Conservation (phyloP, 2,888 invertebrate species). For the Operophtera brumata region DNA sequence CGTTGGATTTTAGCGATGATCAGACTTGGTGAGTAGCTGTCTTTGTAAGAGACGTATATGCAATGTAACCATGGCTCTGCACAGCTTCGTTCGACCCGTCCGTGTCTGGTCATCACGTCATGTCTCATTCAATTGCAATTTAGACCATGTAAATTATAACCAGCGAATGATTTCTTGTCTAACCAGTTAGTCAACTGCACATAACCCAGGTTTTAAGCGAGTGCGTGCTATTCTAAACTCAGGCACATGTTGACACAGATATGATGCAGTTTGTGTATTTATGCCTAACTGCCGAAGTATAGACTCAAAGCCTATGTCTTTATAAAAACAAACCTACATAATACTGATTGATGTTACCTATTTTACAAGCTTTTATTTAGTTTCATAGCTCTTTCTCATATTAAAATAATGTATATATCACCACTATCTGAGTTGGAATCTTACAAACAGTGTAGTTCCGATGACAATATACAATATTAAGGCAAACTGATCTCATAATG, state of each 20-base stretch:
- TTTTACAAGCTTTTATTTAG: too few relatives aligned
- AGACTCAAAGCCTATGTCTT: not conserved
- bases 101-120: slow-evolving; percentile 44
- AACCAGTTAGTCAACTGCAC: slow-evolving; percentile 32
- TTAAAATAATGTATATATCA: not conserved
- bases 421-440: not conserved
- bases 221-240: slow-evolving; percentile 22
- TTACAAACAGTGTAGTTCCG: too few relatives aligned
- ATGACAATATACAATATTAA: too few relatives aligned
- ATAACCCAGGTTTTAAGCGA: slow-evolving; percentile 10
- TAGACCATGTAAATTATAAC: slow-evolving; percentile 34
- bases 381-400: not conserved
- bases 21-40: slow-evolving; percentile 79
- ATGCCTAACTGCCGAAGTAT: not conserved
- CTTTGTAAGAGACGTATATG: slow-evolving; percentile 9
- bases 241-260: slow-evolving; percentile 25
- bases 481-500: too few relatives aligned
- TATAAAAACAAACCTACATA: not conserved
- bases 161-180: slow-evolving; percentile 38
- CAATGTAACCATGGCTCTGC: slow-evolving; percentile 23
- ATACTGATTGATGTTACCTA: too few relatives aligned
- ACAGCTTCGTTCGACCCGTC: slow-evolving; percentile 31
- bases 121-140: slow-evolving; percentile 35
- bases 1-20: slow-evolving; percentile 78
- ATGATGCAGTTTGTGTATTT: slow-evolving; percentile 3